A percentile compares a stretch with the other conserved stretches of the same genome.
Evolutionary conservation across 2,113 vertebrate genomes (phyloP).

Genomic region (Hippocampus zosterae): DNA sequence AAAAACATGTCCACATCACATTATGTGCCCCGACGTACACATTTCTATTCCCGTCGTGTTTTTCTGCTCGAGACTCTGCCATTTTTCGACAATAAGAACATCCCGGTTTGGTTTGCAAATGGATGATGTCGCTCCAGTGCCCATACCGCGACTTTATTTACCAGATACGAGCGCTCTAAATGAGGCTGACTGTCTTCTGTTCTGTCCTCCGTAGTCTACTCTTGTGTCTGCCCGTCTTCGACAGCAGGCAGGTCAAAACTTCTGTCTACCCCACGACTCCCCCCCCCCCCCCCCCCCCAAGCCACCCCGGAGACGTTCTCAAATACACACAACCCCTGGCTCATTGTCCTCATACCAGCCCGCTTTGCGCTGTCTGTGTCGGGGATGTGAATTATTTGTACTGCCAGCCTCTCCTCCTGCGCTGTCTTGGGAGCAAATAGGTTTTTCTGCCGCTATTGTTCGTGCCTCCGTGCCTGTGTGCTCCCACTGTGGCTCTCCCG

Average conservation of each 20-base stretch:
- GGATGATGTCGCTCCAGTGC: background rate
- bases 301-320: slow-evolving; percentile 17
- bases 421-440: slow-evolving; percentile 54
- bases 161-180: background rate
- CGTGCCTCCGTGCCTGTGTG: slow-evolving; percentile 44
- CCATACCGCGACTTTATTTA: background rate
- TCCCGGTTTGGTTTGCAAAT: background rate
- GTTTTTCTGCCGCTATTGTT: slow-evolving; percentile 57
- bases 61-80: background rate
- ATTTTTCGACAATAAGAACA: background rate
- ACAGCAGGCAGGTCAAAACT: slow-evolving; percentile 67
- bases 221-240: slow-evolving; percentile 62
- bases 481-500: slow-evolving; percentile 54
- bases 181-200: slow-evolving; percentile 51
- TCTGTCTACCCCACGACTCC: slow-evolving; percentile 25
- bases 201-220: slow-evolving; percentile 63
- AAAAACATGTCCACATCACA: background rate
- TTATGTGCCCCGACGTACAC: background rate
- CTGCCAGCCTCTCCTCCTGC: slow-evolving; percentile 43
- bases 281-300: slow-evolving; percentile 16
- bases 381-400: slow-evolving; percentile 66
- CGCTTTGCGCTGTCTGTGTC: slow-evolving; percentile 55
- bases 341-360: slow-evolving; percentile 48
- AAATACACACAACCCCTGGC: slow-evolving; percentile 16
- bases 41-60: slow-evolving; percentile 2